These are phyloP conservation scores for Ciconia boyciana DNA, from an alignment of 2,113 vertebrate genomes.

Conservation along the genomic window DNA sequence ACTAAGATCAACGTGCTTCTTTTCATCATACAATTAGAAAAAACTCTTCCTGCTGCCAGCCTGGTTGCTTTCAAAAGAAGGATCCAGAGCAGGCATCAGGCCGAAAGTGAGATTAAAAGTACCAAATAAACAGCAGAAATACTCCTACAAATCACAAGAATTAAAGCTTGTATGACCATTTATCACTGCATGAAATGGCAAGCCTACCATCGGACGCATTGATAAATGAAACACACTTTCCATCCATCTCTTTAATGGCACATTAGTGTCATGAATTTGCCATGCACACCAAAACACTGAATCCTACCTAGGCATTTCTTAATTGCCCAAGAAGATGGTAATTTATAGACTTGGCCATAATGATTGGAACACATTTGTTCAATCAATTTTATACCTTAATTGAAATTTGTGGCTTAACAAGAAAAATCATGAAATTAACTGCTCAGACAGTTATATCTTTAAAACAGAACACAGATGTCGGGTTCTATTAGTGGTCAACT, in stretches of 20 bases:
- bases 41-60: neutral
- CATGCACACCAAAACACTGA: constrained; percentile 64
- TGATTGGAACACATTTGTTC: constrained; percentile 49
- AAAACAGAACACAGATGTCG: neutral
- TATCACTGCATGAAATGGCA: constrained; percentile 56
- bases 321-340: constrained; percentile 65
- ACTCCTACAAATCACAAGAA: constrained; percentile 39
- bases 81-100: neutral
- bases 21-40: neutral
- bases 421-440: constrained; percentile 39
- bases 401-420: constrained; percentile 45
- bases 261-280: constrained; percentile 69
- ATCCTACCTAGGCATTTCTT: constrained; percentile 62
- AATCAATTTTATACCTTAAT: constrained; percentile 52
- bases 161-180: neutral
- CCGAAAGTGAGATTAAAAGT: neutral
- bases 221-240: constrained; percentile 45
- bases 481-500: constrained; percentile 22
- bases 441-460: neutral
- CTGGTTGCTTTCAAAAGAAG: neutral
- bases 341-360: constrained; percentile 66
- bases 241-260: constrained; percentile 76
- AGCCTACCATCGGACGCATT: constrained; percentile 25
- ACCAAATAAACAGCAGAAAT: constrained; percentile 7
- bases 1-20: neutral